Conservation (phyloP, 2,888 invertebrate genomes). For the Polyploca ridens region DNA sequence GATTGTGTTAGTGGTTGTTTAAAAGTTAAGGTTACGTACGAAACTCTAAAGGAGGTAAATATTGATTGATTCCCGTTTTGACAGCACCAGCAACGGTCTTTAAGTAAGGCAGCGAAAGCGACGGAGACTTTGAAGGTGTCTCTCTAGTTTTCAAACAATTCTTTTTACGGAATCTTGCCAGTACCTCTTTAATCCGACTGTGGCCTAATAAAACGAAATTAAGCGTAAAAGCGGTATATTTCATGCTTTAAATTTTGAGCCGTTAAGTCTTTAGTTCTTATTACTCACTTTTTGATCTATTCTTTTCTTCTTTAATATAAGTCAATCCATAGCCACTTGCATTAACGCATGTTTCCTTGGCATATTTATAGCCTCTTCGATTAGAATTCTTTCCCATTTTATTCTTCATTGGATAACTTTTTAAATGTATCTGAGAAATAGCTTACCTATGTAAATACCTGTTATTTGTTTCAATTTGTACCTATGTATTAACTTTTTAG, state of each 20-base stretch:
- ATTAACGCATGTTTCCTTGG: neutral
- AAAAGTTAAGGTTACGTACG: neutral
- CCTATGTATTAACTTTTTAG: neutral
- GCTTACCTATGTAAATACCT: neutral
- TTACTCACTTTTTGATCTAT: neutral
- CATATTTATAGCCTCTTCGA: neutral
- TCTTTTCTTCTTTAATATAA: neutral
- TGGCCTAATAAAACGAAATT: neutral
- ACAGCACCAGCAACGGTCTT: neutral
- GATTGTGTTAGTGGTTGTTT: neutral
- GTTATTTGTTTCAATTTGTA: neutral
- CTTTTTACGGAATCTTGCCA: neutral
- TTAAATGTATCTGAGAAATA: constrained; percentile 3
- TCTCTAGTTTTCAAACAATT: neutral
- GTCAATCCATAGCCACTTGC: neutral
- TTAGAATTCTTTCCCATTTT: neutral
- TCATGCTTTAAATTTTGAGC: neutral
- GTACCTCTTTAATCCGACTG: neutral
- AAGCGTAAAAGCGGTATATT: no score
- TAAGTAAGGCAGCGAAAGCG: no score
- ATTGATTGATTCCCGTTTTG: neutral
- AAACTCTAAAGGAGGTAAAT: neutral
- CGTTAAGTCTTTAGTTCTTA: no score
- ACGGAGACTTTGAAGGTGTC: neutral
- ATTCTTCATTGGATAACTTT: neutral